These are phyloP conservation scores for Protonibea diacanthus DNA, from an alignment of 2,797 vertebrate genomes.

Conservation along the genomic window DNA sequence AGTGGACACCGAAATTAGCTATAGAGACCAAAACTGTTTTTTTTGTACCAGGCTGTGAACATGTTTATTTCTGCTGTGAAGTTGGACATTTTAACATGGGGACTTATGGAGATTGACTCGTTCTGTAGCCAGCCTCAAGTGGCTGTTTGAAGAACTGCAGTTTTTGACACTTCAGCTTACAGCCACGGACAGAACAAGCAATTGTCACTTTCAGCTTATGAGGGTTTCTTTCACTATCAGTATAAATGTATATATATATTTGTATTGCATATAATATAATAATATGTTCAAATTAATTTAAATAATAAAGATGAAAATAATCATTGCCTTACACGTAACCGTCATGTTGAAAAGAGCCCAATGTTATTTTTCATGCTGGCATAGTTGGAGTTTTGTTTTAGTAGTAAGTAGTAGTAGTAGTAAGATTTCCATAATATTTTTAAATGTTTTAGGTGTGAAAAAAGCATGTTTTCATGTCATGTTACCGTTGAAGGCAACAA, in stretches of 20 bases:
- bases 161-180: too few species aligned
- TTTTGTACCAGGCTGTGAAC: too few species aligned
- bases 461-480: too few species aligned
- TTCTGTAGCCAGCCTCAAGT: too few species aligned
- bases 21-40: too few species aligned
- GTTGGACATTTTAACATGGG: too few species aligned
- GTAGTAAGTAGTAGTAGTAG: too few species aligned
- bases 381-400: not conserved
- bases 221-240: not conserved
- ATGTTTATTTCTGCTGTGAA: too few species aligned
- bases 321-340: not conserved
- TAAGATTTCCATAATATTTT: not conserved
- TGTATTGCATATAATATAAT: not conserved
- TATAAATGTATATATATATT: not conserved
- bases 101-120: too few species aligned
- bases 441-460: not conserved
- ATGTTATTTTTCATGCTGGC: not conserved
- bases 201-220: not conserved
- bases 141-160: too few species aligned
- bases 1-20: too few species aligned
- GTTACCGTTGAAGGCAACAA: not conserved
- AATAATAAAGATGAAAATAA: not conserved
- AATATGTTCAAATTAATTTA: too few species aligned
- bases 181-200: not conserved
- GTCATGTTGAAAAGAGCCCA: not conserved